Conservation (phyloP, 53 echinoderm and acorn worm species). For the Holothuria leucospilota region DNA sequence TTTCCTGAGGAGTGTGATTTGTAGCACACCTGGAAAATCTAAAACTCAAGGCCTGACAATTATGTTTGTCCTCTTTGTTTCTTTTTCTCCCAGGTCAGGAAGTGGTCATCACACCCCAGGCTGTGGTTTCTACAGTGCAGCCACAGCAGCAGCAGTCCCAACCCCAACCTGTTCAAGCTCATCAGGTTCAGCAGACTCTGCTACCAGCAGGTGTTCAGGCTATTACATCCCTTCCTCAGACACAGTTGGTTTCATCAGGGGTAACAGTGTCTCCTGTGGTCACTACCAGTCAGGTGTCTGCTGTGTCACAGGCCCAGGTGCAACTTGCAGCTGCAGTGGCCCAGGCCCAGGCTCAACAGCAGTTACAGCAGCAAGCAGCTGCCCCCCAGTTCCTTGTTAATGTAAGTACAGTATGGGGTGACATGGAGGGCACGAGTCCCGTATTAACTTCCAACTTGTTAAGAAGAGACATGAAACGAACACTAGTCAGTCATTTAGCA, state of each 20-base stretch:
- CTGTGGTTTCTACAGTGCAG: conserved; percentile 43
- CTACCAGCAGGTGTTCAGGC: conserved; percentile 49
- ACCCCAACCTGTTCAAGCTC: conserved; percentile 56
- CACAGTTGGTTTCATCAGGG: background rate
- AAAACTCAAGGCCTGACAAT: too few relatives aligned
- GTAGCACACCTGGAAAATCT: too few relatives aligned
- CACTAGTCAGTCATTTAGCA: too few relatives aligned
- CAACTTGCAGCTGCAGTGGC: conserved; percentile 48
- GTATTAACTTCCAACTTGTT: too few relatives aligned
- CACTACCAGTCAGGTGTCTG: conserved; percentile 36
- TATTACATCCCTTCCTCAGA: conserved; percentile 2
- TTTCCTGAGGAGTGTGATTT: too few relatives aligned
- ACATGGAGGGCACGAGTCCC: too few relatives aligned
- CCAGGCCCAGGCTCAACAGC: conserved; percentile 62
- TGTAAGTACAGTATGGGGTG: conserved; percentile 1
- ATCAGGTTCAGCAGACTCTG: conserved; percentile 61
- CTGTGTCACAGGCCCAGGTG: conserved; percentile 46
- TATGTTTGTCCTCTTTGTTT: background rate
- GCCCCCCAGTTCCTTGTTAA: conserved; percentile 42
- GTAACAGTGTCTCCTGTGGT: conserved; percentile 13
- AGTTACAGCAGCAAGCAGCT: conserved; percentile 19
- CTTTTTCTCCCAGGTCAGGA: conserved; percentile 52
- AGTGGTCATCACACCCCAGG: conserved; percentile 54
- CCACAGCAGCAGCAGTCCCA: conserved; percentile 73
- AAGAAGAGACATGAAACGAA: too few relatives aligned